Base-by-base conservation (phyloP, 2,797 vertebrate species). In the Falco novaeseelandiae region DNA sequence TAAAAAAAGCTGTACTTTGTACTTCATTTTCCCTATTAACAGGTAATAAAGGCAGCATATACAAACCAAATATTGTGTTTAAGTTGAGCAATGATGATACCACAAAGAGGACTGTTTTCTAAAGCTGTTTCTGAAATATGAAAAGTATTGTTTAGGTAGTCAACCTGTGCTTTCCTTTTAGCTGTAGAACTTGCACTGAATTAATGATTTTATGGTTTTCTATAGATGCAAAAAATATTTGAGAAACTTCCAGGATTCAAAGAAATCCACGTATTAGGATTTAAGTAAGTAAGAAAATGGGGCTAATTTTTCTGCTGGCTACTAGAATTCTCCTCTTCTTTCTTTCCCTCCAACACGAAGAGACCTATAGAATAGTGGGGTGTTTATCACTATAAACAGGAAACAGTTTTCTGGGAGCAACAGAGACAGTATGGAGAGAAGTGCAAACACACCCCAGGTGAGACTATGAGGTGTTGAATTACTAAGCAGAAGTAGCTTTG, bases 231-330 rank as follows among this genome's bases (percentile, higher is more conserved):
- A 97, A 99, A 98, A 27, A 98, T 98, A 90, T 98, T 99, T 94
- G 98, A 99, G 94, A 98, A 98, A 95, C 98, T 99, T 70, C 98
- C 99, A 62, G 99, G 99, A 93, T 99, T 99, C 86, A 99, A 99
- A 97, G 98, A 98, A 94, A 98, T 99, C 83, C 97, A 94, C 0
- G 98, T 99, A 40, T 90, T 98, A 94, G 97, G 98, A 94, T 99
- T 99, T 98, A 99, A 99, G 99, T 99, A 93, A 98, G 99, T 99
- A 96, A 91, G 70, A 92, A 80, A 93, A 88, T 8, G 4, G 3
- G 38, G 38, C 7, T 94, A 6, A 46, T 57, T 67, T 55, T 85
- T 83, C 49, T 72, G 4, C 34, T 83, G 57, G 38, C 62, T 90
- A 22, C 34, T 49, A 76, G 61, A 32, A 40, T 51, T 91, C 81